These are phyloP conservation scores for Dysdera silvatica DNA, from an alignment of 1,140 invertebrate species.

Conservation along the genomic window DNA sequence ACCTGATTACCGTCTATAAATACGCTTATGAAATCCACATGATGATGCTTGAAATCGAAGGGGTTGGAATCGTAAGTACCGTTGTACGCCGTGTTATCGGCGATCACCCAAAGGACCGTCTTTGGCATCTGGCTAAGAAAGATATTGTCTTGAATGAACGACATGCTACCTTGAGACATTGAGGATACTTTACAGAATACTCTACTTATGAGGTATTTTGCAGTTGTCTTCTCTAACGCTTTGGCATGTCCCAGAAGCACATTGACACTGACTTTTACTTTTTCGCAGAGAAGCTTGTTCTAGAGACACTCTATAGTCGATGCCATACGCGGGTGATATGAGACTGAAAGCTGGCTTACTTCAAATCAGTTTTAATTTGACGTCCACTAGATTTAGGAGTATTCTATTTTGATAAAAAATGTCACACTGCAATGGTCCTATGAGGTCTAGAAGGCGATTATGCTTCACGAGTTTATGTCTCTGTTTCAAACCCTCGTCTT, in stretches of 20 bases:
- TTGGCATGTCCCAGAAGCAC: neutral
- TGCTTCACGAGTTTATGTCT: neutral
- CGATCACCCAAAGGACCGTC: neutral
- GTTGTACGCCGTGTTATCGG: neutral
- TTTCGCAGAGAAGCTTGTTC: neutral
- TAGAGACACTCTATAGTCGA: neutral
- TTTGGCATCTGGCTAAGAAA: constrained; percentile 6
- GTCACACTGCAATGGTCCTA: neutral
- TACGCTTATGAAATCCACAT: neutral
- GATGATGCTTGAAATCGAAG: constrained; percentile 1
- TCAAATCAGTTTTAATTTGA: constrained; percentile 9
- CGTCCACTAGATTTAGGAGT: constrained; percentile 3
- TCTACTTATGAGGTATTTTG: constrained; percentile 4
- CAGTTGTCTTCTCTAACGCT: constrained; percentile 3
- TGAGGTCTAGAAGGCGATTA: neutral
- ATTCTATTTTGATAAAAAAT: constrained; percentile 1
- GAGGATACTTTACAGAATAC: constrained; percentile 1
- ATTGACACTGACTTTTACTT: neutral
- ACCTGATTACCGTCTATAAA: neutral
- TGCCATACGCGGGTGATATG: neutral
- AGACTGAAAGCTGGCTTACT: constrained; percentile 13
- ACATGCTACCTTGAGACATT: constrained; percentile 2
- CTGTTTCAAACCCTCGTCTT: neutral
- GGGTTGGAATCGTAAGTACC: neutral
- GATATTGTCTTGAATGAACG: constrained; percentile 10